These are phyloP conservation scores for Osmerus eperlanus DNA, from an alignment of 2,113 vertebrate genomes.

Conservation along the genomic window DNA sequence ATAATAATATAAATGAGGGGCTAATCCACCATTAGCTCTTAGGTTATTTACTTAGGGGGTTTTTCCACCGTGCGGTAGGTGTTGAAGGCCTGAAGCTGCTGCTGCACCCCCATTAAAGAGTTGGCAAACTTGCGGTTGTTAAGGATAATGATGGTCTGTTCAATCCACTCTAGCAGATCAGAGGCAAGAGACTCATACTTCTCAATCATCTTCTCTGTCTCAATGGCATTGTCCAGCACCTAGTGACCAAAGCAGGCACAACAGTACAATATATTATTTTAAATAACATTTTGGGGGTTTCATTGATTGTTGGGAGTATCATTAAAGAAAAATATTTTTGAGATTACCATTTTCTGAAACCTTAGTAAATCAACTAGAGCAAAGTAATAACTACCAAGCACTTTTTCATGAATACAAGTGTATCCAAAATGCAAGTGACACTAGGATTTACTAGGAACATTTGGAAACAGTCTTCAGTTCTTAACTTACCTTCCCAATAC, in stretches of 20 bases:
- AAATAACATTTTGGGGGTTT: no score
- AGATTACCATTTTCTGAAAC: no score
- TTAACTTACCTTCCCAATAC: conserved; percentile 88
- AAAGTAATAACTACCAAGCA: background rate
- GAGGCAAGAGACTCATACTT: conserved; percentile 95
- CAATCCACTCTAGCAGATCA: conserved; percentile 96
- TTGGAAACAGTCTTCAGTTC: background rate
- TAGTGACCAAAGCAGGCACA: conserved; percentile 46
- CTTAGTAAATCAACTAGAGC: no score
- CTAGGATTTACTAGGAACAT: no score
- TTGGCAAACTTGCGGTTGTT: conserved; percentile 98
- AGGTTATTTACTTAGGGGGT: conserved; percentile 82
- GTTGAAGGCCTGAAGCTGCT: conserved; percentile 97
- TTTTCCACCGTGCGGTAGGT: conserved; percentile 96
- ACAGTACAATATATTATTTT: no score
- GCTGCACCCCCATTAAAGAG: conserved; percentile 89
- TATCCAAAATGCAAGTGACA: no score
- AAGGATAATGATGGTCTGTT: conserved; percentile 97
- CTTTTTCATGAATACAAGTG: background rate
- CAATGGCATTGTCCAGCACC: conserved; percentile 95
- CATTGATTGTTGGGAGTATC: no score
- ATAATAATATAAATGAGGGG: background rate
- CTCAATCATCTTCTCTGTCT: conserved; percentile 96
- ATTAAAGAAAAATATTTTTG: no score
- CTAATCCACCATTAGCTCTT: background rate